Evolutionary conservation across 1,140 invertebrate species (phyloP).

Genomic region (Meteorus sp.): DNA sequence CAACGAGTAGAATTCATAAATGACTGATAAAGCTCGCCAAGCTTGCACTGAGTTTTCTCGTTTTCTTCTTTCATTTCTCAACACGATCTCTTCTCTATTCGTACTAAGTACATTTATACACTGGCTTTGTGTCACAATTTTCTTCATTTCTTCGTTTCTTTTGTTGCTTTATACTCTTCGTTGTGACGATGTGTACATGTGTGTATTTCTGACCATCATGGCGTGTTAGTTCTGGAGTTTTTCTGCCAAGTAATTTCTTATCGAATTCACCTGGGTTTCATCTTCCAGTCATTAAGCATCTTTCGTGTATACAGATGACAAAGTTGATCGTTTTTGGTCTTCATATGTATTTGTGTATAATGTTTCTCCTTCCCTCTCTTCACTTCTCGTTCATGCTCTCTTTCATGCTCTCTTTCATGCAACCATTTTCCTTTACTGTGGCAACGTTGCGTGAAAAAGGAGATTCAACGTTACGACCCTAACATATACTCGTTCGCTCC

Average conservation of each 20-base stretch:
- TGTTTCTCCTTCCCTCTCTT: not conserved
- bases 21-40: slow-evolving; percentile 38
- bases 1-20: slow-evolving; percentile 35
- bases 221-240: slow-evolving; percentile 31
- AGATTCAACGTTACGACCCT: slow-evolving; percentile 9
- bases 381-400: not conserved
- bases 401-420: not conserved
- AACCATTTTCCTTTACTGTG: not conserved
- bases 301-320: slow-evolving; percentile 25
- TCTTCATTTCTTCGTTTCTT: not conserved
- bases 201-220: too few species aligned
- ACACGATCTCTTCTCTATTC: slow-evolving; percentile 3
- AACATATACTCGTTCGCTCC: slow-evolving; percentile 4
- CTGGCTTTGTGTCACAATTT: slow-evolving; percentile 14
- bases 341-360: too few species aligned
- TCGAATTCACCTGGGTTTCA: slow-evolving; percentile 36
- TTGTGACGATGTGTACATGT: too few species aligned
- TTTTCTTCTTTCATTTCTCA: not conserved
- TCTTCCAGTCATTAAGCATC: slow-evolving; percentile 43
- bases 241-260: slow-evolving; percentile 31
- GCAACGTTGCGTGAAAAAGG: not conserved
- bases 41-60: slow-evolving; percentile 13
- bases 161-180: not conserved
- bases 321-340: not conserved
- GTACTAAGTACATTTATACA: too few species aligned